These are phyloP conservation scores for Cheiracanthium punctorium DNA, from an alignment of 2,888 invertebrate genomes.

Conservation along the genomic window DNA sequence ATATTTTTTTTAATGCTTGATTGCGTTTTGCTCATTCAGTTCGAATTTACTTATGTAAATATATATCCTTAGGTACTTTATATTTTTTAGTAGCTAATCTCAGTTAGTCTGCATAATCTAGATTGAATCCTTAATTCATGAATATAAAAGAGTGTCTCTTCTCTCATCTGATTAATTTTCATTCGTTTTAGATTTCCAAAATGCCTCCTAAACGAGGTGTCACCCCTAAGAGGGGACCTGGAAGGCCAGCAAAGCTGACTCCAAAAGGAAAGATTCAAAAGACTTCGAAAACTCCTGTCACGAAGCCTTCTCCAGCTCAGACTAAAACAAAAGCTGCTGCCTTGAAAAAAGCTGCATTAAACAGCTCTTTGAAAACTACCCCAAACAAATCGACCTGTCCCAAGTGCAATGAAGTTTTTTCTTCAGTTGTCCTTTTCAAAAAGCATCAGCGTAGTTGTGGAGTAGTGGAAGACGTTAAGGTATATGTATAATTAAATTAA, in stretches of 20 bases:
- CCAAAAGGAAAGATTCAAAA: background rate
- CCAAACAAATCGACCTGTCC: background rate
- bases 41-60: no score
- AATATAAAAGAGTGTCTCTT: no score
- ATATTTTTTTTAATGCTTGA: no score
- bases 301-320: background rate
- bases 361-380: background rate
- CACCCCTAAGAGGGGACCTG: background rate
- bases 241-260: background rate
- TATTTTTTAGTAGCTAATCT: no score
- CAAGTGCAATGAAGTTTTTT: slow-evolving; percentile 8
- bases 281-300: background rate
- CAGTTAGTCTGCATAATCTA: no score
- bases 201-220: slow-evolving; percentile 18
- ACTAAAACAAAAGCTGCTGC: background rate
- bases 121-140: no score
- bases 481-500: no score
- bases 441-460: slow-evolving; percentile 29
- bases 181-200: background rate
- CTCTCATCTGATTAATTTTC: background rate
- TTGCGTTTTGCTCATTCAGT: no score
- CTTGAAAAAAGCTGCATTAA: background rate
- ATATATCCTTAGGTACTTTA: no score
- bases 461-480: slow-evolving; percentile 6
- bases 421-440: slow-evolving; percentile 22